phyloP scores from a whole-genome alignment of 2,888 invertebrate genomes.

The Rhamnusium bicolor region DNA sequence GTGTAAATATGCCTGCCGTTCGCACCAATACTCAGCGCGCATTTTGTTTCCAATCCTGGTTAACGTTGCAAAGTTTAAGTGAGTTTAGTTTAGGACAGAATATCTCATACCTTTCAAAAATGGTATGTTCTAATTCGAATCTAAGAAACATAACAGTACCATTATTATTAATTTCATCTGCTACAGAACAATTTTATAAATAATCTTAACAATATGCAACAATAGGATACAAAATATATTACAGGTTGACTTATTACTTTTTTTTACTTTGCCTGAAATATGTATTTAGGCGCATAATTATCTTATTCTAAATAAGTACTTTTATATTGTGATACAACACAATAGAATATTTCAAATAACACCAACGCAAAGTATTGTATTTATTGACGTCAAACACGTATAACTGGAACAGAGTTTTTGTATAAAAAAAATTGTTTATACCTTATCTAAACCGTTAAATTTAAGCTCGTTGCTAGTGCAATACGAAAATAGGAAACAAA shows the following conservation, averaged over 20 bases:
- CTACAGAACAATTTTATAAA: background rate
- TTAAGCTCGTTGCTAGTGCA: too few relatives aligned
- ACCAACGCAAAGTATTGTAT: background rate
- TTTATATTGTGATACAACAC: background rate
- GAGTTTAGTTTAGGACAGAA: too few relatives aligned
- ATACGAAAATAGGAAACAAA: too few relatives aligned
- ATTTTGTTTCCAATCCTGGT: too few relatives aligned
- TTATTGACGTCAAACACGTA: background rate
- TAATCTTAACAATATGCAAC: background rate
- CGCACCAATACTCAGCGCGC: too few relatives aligned
- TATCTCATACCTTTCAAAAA: too few relatives aligned
- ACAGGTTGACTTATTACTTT: background rate
- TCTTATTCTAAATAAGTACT: background rate
- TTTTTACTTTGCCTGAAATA: background rate
- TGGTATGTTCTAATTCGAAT: too few relatives aligned
- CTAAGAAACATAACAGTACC: too few relatives aligned
- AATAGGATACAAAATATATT: background rate
- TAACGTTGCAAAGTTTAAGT: too few relatives aligned
- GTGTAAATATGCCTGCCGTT: too few relatives aligned
- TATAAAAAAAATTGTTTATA: background rate
- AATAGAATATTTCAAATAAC: background rate
- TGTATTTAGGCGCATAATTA: background rate
- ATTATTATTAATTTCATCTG: too few relatives aligned
- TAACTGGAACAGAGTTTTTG: background rate
- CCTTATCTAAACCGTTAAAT: background rate